Evolutionary conservation across 2,797 vertebrate genomes (phyloP), one percentile per base, ranked within the genome.

Genomic region (Clarias laeviceps): DNA sequence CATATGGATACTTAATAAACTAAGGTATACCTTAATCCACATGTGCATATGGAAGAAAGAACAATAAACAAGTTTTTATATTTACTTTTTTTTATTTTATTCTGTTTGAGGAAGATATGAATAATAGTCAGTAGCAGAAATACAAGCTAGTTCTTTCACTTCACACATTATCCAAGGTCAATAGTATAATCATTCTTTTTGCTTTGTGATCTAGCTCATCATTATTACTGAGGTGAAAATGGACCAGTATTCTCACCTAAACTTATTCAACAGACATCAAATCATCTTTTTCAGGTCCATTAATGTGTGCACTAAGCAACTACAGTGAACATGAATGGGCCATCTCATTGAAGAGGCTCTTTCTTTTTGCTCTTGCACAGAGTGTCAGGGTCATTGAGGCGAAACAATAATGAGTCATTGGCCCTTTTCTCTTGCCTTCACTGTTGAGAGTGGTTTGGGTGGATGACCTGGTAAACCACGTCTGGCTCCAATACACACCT

Each of bases 401-500:
- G 61, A 85, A 88, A 87, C 87, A 88, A 84, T 78, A 79, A 66
- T 84, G 85, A 81, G 37, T 77, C 87, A 89, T 91, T 85, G 87
- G 88, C 84, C 86, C 84, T 89, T 89, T 82, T 82, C 83, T 88
- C 88, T 91, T 88, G 92, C 91, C 90, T 90, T 93, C 89, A 91
- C 91, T 93, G 82, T 93, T 90, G 92, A 91, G 86, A 87, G 88
- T 85, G 82, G 90, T 86, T 89, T 87, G 65, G 77, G 84, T 50
- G 87, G 88, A 91, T 5, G 57, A 37, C 77, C 92, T 92, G 92
- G 91, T 93, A 91, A 15, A 61, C 50, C 69, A 81, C 20, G 94
- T 95, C 94, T 95, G 93, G 89, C 87, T 90, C 88, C 54, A 95
- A 93, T 94, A 93, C 93, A 90, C 93, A 92, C 84, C 54, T 88